Evolutionary conservation across 2,888 invertebrate species (phyloP), one percentile per base, ranked within the genome.

Genomic region (Trimorus sp.): DNA sequence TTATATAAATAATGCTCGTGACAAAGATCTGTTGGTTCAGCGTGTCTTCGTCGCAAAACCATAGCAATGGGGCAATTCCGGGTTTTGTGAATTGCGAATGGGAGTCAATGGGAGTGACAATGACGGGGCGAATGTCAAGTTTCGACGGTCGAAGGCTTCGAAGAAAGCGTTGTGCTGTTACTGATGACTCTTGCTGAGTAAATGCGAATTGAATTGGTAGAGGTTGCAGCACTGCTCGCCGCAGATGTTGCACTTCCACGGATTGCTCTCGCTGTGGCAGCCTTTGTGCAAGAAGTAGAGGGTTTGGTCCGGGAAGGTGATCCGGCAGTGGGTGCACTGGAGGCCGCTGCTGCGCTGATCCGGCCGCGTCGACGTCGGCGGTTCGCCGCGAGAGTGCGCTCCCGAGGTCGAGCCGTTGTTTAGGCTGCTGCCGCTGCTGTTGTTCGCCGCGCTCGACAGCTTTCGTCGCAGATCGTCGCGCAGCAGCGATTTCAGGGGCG

Each of bases 231-330:
- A 98, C 91, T 97, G 96, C 92, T 98, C 97, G 62, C 98, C 98
- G 92, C 99, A 99, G 87, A 99, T 97, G 93, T 99, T 99, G 92
- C 98, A 98, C 93, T 98, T 98, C 96, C 96, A 99, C 0, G 99
- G 98, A 93, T 98, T 98, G 86, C 97, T 96, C 91, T 98, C 98
- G 87, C 98, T 98, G 93, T 99, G 99, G 92, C 99, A 97, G 86
- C 98, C 98, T 93, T 98, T 98, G 93, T 99, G 99, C 85, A 99
- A 94, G 93, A 98, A 98, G 93, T 98, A 98, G 75, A 99, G 94
- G 0, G 98, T 99, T 90, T 97, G 97, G 92, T 99, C 98, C 48
- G 98, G 97, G 93, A 98, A 99, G 88, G 91, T 91, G 89, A 99
- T 98, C 87, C 97, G 96, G 92, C 99, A 99, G 92, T 97, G 97